Conservation (phyloP, 2,888 invertebrate species). For the Neuroscelio doddi region DNA sequence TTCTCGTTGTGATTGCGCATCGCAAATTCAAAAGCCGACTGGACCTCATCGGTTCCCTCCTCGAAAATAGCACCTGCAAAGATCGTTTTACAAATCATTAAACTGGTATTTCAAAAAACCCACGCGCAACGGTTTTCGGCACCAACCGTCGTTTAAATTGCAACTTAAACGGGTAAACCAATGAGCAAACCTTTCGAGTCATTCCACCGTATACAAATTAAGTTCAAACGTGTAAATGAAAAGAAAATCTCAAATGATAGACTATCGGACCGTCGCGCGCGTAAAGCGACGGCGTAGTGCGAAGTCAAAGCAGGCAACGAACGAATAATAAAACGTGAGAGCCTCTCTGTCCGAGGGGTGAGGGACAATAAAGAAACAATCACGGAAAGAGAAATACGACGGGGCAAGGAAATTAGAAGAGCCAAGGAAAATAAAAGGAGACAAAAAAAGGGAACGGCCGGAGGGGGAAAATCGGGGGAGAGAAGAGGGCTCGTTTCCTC, state of each 20-base stretch:
- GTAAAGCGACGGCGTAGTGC: too few relatives aligned
- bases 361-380: slow-evolving; percentile 39
- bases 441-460: slow-evolving; percentile 3
- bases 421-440: slow-evolving; percentile 28
- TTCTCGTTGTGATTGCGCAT: slow-evolving; percentile 91
- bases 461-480: slow-evolving; percentile 18
- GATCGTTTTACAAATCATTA: too few relatives aligned
- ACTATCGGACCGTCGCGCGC: too few relatives aligned
- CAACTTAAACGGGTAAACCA: too few relatives aligned
- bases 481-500: slow-evolving; percentile 2
- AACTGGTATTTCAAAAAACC: too few relatives aligned
- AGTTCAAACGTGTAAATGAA: too few relatives aligned
- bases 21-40: slow-evolving; percentile 93
- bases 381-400: slow-evolving; percentile 15
- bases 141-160: too few relatives aligned
- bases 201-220: too few relatives aligned
- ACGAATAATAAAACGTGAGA: not conserved
- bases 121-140: too few relatives aligned
- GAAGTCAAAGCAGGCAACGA: not conserved
- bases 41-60: slow-evolving; percentile 92
- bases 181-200: too few relatives aligned
- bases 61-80: slow-evolving; percentile 91
- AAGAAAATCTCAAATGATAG: too few relatives aligned
- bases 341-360: not conserved
- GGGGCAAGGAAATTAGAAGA: slow-evolving; percentile 9